These are phyloP conservation scores for Antidorcas marsupialis DNA, from an alignment of 2,113 vertebrate genomes.

Conservation along the genomic window DNA sequence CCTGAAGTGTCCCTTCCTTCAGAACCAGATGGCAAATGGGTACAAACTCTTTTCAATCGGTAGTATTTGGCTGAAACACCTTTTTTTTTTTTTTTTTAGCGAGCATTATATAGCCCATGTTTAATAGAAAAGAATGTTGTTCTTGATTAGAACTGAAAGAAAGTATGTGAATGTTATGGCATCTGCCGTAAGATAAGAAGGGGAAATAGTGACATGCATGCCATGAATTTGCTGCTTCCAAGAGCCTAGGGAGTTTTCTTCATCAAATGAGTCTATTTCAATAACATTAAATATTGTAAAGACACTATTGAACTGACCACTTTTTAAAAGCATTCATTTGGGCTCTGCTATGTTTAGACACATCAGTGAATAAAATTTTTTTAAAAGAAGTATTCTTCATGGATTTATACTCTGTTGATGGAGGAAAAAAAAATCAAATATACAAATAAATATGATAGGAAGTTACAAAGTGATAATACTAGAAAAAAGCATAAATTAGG, in stretches of 20 bases:
- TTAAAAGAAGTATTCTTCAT: neutral
- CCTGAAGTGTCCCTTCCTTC: neutral
- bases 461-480: neutral
- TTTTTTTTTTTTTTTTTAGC: neutral
- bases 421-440: neutral
- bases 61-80: neutral
- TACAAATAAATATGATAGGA: neutral
- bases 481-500: neutral
- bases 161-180: neutral
- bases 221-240: neutral
- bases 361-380: neutral
- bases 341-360: neutral
- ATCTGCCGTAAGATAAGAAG: neutral
- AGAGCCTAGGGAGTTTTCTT: neutral
- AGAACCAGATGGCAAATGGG: neutral
- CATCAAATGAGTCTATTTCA: neutral
- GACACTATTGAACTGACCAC: neutral
- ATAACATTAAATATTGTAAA: neutral
- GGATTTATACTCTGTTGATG: neutral
- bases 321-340: neutral
- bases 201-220: neutral
- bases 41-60: neutral
- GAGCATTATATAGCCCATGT: neutral
- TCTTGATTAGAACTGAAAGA: neutral
- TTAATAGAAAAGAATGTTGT: neutral